Percentiles rank a stretch among this genome's conserved stretches.
These are phyloP conservation scores for Hydrochoerus hydrochaeris DNA, from an alignment of 2,113 vertebrate genomes.

Conservation along the genomic window DNA sequence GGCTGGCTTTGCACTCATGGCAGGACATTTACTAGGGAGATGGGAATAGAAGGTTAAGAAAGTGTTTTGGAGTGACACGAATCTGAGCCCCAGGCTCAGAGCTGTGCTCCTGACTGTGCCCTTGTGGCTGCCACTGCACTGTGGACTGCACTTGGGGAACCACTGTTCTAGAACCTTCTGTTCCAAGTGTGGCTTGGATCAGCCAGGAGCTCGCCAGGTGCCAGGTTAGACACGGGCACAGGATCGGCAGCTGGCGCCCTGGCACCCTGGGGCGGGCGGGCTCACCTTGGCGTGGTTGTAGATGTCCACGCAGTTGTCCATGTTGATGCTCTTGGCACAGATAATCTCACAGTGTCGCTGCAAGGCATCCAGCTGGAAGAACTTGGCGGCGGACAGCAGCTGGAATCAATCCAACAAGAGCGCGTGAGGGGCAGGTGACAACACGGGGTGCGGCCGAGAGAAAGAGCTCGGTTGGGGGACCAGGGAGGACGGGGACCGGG, in stretches of 20 bases:
- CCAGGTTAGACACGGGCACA: not conserved
- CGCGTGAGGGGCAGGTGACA: conserved; percentile 45
- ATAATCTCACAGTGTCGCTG: conserved; percentile 99
- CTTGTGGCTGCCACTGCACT: not conserved
- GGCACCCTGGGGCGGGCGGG: not conserved
- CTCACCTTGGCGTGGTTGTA: conserved; percentile 98
- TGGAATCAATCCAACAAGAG: conserved; percentile 79
- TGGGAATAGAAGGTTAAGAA: not conserved
- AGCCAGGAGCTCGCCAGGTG: not conserved
- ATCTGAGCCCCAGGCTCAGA: not conserved
- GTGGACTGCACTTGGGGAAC: not conserved
- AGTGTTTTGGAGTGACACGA: not conserved
- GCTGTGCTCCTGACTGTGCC: not conserved
- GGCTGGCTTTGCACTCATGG: too few relatives aligned
- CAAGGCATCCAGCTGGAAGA: conserved; percentile 98
- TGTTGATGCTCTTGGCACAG: conserved; percentile 98
- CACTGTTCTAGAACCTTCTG: not conserved
- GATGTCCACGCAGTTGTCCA: conserved; percentile 97
- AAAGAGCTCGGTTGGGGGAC: not conserved
- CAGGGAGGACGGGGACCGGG: not conserved
- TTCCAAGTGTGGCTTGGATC: not conserved
- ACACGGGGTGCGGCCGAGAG: not conserved
- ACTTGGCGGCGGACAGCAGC: conserved; percentile 98
- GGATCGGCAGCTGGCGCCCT: not conserved
- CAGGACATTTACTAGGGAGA: not conserved